Base-by-base conservation (phyloP, 2,797 vertebrate genomes). In the Ispidina lecontei region DNA sequence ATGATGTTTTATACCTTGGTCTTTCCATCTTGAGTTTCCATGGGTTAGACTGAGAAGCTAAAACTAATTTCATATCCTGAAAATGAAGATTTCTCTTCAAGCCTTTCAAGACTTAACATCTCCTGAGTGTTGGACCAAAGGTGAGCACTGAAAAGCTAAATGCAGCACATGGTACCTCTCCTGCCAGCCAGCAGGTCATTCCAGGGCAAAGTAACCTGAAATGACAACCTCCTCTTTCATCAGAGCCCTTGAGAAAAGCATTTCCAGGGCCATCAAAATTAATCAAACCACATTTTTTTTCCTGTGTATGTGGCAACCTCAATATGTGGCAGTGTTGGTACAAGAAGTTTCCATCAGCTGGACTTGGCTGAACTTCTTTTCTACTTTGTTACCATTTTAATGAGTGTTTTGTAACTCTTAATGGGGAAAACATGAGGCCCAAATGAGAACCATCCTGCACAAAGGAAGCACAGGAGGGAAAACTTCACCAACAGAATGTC, bases 361-460 rank as follows among this genome's bases (percentile, higher is more conserved):
- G 77, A 52, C 71, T 87, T 81, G 94, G 88, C 90, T 91, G 84
- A 87, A 68, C 77, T 91, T 90, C 80, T 93, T 55, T 93, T 55
- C 20, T 8, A 21, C 86, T 94, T 91, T 81, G 88, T 86, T 54
- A 9, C 8, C 6, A 5, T 58, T 79, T 77, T 92, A 76, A 79
- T 92, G 88, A 22, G 15, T 16, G 71, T 94, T 90, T 91, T 89
- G 80, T 72, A 93, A 95, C 94, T 69, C 70, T 19, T 93, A 94
- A 94, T 93, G 89, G 86, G 91, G 93, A 94, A 70, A 94, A 90
- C 62, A 91, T 91, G 91, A 71, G 82, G 78, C 5, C 0, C 49
- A 72, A 89, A 94, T 72, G 49, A 16, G 71, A 92, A 87, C 54
- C 93, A 71, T 71, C 58, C 81, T 51, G 22, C 69, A 41, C 69